Base-by-base conservation (phyloP, 2,113 vertebrate genomes). In the Salvator merianae region DNA sequence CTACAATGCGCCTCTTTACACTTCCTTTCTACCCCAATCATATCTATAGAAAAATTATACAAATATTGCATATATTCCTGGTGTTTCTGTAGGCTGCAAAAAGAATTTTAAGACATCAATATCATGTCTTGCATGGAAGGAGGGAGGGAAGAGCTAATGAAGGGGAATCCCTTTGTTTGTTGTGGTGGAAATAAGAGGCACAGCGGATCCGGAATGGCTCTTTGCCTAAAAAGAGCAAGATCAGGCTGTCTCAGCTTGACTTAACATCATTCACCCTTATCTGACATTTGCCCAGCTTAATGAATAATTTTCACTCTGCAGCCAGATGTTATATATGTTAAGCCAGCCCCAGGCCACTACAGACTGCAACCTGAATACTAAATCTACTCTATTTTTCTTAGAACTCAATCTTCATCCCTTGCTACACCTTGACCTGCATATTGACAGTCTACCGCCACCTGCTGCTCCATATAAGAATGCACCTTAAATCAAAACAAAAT, bases 71-170 rank as follows among this genome's bases (percentile, higher is more conserved):
- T 40, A 7, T n/a, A n/a, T 28, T 3, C 53, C 30, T n/a, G n/a
- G 13, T 0, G 0, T 43, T 36, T 30, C 1, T 82, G 24, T 47
- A 62, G 62, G 0, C 43, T 28, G 22, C 34, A 4, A 34, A 75
- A n/a, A 1, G 14, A 0, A 40, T 13, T 36, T 24, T 38, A 78
- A 47, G 50, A 55, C 62, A 47, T 2, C 3, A 50, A 20, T 0
- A 1, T 20, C 38, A 72, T 59, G 50, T 22, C 4, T 13, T 14
- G 22, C 20, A 76, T 7, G 0, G 9, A n/a, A n/a, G n/a, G n/a
- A n/a, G n/a, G n/a, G n/a, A 32, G 20, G 65, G 62, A 87, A 81
- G 75, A 84, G 43, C 72, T 32, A 30, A 32, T 50, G 62, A 18
- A 75, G 55, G 59, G 79, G 2, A 36, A 87, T 62, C 75, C 75